Evolutionary conservation across 2,113 vertebrate species (phyloP), one percentile per base, ranked within the genome.

Genomic region (Bufo gargarizans): DNA sequence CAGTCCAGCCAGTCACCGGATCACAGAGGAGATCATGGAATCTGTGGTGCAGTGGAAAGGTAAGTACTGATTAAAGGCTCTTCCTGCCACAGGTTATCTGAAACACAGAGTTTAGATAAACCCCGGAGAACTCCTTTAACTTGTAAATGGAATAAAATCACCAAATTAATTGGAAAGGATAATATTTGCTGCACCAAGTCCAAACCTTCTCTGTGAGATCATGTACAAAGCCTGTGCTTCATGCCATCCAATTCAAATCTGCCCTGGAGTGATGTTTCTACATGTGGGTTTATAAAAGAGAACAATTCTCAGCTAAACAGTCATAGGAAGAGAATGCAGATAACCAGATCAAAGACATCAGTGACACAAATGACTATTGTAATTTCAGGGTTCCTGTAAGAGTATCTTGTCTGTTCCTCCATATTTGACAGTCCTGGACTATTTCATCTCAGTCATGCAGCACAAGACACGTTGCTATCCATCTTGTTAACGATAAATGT

Each of bases 341-440:
- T 13, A 33, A 45, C 69, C 13, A 45, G 1, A 33, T 71, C 19
- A 71, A 4, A 43, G 0, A 72, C 14, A 17, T 72, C 33, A 72
- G 69, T 16, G 43, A 45, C 69, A 43, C 10, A 72, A 45, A 47
- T 45, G 43, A 72, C 13, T 4, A 5, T 3, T 67, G 22, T 22
- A 45, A 16, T 13, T 0, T 16, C 12, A 72, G 12, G 16, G 33
- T 72, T 16, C 45, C 16, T 76, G 49, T 50, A 33, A 69, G 9
- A 33, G 49, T 50, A 84, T 69, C 47, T 59, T 83, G 63, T 55
- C 47, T 55, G n/a, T n/a, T 59, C 67, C 61, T 71, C 22, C 19
- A 50, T 1, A 4, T 71, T 69, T 7, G 82, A 84, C 82, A 71
- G 82, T 55, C 16, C 82, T 84, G 82, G 63, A 55, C 22, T 55